phyloP scores from a whole-genome alignment of 2,888 invertebrate genomes.

The Caenorhabditis japonica region DNA sequence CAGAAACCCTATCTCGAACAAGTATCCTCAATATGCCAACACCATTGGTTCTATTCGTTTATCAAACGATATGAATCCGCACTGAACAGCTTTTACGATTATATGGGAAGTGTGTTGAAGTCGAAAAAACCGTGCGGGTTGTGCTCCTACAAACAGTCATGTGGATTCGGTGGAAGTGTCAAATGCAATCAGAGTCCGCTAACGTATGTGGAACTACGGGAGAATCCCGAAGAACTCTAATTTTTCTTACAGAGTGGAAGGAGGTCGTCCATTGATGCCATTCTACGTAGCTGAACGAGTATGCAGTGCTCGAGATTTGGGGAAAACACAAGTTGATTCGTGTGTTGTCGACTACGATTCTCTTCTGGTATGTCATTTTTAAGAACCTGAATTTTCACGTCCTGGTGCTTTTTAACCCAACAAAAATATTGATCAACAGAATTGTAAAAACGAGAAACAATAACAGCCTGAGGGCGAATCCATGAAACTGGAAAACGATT shows the following conservation, averaged over 20 bases:
- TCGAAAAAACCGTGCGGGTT: conserved; percentile 72
- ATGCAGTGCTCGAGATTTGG: conserved; percentile 71
- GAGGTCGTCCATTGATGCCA: conserved; percentile 73
- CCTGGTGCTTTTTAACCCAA: too few relatives aligned
- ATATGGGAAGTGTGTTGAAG: conserved; percentile 68
- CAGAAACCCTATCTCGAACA: conserved; percentile 72
- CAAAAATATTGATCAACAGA: too few relatives aligned
- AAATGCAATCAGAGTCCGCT: conserved; percentile 74
- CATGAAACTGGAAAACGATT: too few relatives aligned
- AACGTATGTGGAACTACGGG: conserved; percentile 57
- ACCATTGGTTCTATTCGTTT: conserved; percentile 76
- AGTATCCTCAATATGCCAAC: conserved; percentile 71
- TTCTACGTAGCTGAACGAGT: conserved; percentile 76
- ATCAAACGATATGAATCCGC: conserved; percentile 70
- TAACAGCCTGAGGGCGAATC: too few relatives aligned
- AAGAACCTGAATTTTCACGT: too few relatives aligned
- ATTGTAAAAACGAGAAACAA: too few relatives aligned
- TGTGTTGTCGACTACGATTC: conserved; percentile 73
- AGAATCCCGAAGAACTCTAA: neutral
- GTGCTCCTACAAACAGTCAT: conserved; percentile 74
- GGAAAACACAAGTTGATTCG: conserved; percentile 70
- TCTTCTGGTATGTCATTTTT: conserved; percentile 51
- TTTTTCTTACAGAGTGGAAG: conserved; percentile 66
- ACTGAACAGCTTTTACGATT: conserved; percentile 73
- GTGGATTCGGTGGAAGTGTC: conserved; percentile 74